Conservation (phyloP, 2,888 invertebrate species). For the Scaptomyza cyrtandrae region DNA sequence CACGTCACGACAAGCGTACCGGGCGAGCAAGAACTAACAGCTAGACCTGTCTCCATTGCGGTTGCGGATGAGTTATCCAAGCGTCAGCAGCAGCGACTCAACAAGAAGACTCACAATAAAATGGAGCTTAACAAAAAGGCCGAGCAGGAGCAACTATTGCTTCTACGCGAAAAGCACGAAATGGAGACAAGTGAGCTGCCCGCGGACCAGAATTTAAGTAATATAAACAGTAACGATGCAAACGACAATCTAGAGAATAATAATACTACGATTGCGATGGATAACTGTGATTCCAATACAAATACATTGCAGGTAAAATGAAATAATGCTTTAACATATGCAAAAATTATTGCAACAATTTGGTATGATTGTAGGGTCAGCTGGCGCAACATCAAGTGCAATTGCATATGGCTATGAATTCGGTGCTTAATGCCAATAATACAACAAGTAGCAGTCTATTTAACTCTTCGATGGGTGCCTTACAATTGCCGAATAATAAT, state of each 20-base stretch:
- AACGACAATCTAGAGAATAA: conserved; percentile 64
- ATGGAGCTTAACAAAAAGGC: conserved; percentile 63
- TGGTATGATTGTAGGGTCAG: conserved; percentile 30
- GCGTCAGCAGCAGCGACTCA: conserved; percentile 45
- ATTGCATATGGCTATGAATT: conserved; percentile 67
- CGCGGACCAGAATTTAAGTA: conserved; percentile 18
- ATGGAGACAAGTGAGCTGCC: conserved; percentile 46
- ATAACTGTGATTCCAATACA: conserved; percentile 58
- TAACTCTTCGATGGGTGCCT: conserved; percentile 60
- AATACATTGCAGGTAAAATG: conserved; percentile 54
- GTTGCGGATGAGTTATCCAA: conserved; percentile 22
- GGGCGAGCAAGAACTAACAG: conserved; percentile 27
- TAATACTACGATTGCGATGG: conserved; percentile 41
- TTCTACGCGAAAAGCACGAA: conserved; percentile 61
- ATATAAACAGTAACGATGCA: conserved; percentile 42
- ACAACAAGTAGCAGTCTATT: conserved; percentile 52
- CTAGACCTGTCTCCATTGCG: conserved; percentile 13
- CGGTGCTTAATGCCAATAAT: conserved; percentile 67
- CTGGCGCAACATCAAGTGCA: conserved; percentile 45
- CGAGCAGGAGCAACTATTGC: conserved; percentile 47
- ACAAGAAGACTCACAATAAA: conserved; percentile 37
- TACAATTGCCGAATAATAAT: conserved; percentile 49
- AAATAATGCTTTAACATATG: background rate
- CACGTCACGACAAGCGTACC: conserved; percentile 12
- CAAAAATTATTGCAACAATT: background rate